Conservation (phyloP, 2,888 invertebrate genomes). For the Scrobipalpa atriplicella region DNA sequence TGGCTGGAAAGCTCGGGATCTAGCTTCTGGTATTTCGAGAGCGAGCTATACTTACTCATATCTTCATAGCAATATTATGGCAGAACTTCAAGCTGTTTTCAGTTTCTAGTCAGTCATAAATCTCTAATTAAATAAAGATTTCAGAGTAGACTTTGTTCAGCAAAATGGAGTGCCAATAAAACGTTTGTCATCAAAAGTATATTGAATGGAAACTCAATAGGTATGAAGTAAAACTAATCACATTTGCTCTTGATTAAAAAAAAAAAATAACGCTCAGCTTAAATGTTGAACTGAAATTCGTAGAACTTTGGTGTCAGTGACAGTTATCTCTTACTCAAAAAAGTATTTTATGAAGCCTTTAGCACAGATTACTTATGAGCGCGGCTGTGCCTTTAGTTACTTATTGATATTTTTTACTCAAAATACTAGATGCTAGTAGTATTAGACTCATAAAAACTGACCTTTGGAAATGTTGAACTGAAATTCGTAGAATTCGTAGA, state of each 20-base stretch:
- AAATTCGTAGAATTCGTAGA: not conserved
- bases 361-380: no score
- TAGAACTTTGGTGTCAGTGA: not conserved
- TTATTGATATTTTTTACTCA: not conserved
- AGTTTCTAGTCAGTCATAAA: not conserved
- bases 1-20: no score
- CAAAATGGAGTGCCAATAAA: not conserved
- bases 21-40: no score
- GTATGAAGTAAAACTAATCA: not conserved
- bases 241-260: not conserved
- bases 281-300: not conserved
- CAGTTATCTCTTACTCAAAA: not conserved
- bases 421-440: not conserved
- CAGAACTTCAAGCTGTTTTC: no score
- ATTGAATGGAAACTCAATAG: not conserved
- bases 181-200: slow-evolving; percentile 4
- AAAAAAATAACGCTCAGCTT: not conserved
- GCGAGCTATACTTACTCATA: no score
- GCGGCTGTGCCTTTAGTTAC: no score
- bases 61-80: no score
- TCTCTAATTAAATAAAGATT: no score
- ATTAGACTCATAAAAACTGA: not conserved
- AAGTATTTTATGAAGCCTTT: not conserved
- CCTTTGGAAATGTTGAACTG: not conserved
- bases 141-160: not conserved